Base-by-base conservation (phyloP, 2,113 vertebrate genomes). In the Nothobranchius kuhntae region DNA sequence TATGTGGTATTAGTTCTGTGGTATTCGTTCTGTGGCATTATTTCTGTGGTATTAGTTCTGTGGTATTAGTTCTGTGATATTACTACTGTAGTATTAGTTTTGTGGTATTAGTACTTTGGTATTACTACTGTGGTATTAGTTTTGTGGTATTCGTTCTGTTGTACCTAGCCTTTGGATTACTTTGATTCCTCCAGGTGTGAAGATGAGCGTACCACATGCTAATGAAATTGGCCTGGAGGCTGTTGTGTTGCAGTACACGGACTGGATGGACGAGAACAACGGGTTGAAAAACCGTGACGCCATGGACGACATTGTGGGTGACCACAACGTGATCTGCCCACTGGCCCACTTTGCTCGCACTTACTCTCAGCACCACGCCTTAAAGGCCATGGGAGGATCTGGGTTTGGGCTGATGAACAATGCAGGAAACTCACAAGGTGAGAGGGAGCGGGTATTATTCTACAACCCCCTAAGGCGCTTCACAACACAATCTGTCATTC, bases 311-410 rank as follows among this genome's bases (percentile, higher is more conserved):
- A 91, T 98, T 13, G 96, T 98, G 21, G 96, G 96, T 0, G 96
- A 98, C 81, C 96, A 97, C 71, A 97, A 98, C 14, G 94, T 98
- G 24, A 94, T 97, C 65, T 98, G 96, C 65, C 96, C 96, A 0
- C 82, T 97, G 66, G 92, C 92, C 66, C 86, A 94, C 70, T 95
- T 96, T 51, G 95, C 95, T 62, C 90, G 86, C 17, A 71, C 87
- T 0, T 95, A 94, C 12, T 91, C 93, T 0, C 92, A 95, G 65
- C 84, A 92, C n/a, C 92, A 89, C 0, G 87, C 91, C 52, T 75
- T 88, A 11, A 83, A 89, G 65, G 51, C 80, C 45, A n/a, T 30
- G 13, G 91, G 88, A 9, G 77, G 74, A n/a, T 48, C 24, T 15
- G 71, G 62, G 60, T 62, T 77, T 8, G 84, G 84, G 9, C 4